Conservation (phyloP, 1,140 invertebrate species). For the Trichogramma pretiosum region DNA sequence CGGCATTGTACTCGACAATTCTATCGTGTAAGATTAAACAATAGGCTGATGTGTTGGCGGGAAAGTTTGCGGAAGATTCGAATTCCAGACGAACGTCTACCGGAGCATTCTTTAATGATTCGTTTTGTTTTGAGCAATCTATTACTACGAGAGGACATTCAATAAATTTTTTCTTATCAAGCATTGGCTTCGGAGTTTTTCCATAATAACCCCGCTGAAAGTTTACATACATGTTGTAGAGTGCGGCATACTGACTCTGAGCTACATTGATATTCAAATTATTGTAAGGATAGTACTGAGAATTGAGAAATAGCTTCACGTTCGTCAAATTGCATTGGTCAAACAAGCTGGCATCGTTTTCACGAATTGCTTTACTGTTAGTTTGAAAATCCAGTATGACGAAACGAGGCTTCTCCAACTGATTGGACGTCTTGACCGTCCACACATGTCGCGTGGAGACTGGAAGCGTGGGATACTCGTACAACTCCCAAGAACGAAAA, state of each 20-base stretch:
- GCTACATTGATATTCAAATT: too few species aligned
- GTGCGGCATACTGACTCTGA: neutral
- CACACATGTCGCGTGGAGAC: constrained; percentile 22
- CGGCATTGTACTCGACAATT: neutral
- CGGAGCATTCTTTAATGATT: neutral
- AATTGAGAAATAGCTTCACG: constrained; percentile 5
- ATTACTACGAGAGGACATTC: neutral
- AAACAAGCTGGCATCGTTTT: constrained; percentile 7
- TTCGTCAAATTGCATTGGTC: constrained; percentile 7
- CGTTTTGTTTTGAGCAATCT: neutral
- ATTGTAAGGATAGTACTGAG: too few species aligned
- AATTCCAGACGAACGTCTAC: neutral
- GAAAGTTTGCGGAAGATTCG: neutral
- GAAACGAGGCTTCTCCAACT: constrained; percentile 26
- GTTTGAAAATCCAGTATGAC: constrained; percentile 23
- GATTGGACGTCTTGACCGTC: constrained; percentile 24
- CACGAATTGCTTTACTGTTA: constrained; percentile 14
- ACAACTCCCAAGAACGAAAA: constrained; percentile 34
- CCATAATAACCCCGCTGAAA: neutral
- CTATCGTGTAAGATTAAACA: neutral
- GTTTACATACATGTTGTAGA: neutral
- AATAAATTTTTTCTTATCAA: neutral
- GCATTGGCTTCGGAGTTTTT: neutral
- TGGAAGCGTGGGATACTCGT: constrained; percentile 35
- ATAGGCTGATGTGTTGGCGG: neutral